A percentile compares a stretch with the other conserved stretches of the same genome.
Evolutionary conservation across 2,888 invertebrate genomes (phyloP).

Genomic region (Cosmorhoe ocellata): DNA sequence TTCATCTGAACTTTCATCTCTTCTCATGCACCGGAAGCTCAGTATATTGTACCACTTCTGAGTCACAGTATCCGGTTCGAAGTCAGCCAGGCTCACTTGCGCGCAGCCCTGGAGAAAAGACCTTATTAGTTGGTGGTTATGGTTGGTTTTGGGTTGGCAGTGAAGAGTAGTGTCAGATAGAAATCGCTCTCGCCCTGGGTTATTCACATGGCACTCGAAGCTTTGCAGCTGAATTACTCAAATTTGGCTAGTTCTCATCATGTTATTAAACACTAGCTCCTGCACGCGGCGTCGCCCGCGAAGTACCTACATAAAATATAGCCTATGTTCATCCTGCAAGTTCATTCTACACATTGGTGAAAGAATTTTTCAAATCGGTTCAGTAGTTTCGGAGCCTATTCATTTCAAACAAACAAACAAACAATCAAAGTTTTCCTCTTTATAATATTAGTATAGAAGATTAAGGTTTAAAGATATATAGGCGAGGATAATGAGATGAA

Average conservation of each 20-base stretch:
- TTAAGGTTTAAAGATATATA: too few species aligned
- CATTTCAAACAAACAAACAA: too few species aligned
- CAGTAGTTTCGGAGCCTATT: too few species aligned
- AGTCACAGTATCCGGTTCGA: conserved; percentile 90
- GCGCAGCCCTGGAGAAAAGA: conserved; percentile 89
- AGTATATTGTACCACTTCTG: conserved; percentile 97
- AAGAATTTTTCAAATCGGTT: too few species aligned
- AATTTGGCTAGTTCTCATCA: conserved; percentile 82
- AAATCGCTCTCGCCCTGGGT: conserved; percentile 76
- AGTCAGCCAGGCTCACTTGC: conserved; percentile 97
- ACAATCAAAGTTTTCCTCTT: too few species aligned
- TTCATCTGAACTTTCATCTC: conserved; percentile 98
- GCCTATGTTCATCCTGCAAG: too few species aligned
- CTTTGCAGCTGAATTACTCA: conserved; percentile 70
- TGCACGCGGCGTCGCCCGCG: too few species aligned
- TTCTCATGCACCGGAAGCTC: conserved; percentile 81
- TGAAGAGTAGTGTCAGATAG: conserved; percentile 44
- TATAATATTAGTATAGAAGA: too few species aligned
- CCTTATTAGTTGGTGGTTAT: conserved; percentile 4
- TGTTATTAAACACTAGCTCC: conserved; percentile 28
- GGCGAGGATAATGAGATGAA: too few species aligned
- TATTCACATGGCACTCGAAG: conserved; percentile 77
- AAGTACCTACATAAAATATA: too few species aligned
- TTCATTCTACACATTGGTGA: too few species aligned
- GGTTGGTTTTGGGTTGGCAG: conserved; percentile 1